Percentiles rank a stretch among this genome's conserved stretches.
These are phyloP conservation scores for Charaxes varanes DNA, from an alignment of 1,140 invertebrate species.

Conservation along the genomic window DNA sequence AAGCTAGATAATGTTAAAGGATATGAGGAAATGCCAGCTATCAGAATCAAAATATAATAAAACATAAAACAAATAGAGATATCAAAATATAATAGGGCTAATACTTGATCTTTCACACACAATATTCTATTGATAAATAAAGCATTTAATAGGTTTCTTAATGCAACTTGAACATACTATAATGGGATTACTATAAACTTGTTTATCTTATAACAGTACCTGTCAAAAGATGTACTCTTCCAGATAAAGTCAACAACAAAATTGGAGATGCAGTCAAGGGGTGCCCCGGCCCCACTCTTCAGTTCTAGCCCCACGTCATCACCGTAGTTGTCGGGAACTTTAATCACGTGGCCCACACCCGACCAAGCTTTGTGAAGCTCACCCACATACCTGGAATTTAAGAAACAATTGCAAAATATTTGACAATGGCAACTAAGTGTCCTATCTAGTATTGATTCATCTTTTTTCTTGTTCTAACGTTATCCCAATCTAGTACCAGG, in stretches of 20 bases:
- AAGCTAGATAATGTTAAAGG: too few relatives aligned
- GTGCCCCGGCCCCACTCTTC: slow-evolving; percentile 92
- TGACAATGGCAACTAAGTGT: too few relatives aligned
- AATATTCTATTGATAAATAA: too few relatives aligned
- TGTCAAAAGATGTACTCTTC: slow-evolving; percentile 99
- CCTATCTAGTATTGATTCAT: too few relatives aligned
- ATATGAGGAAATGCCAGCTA: too few relatives aligned
- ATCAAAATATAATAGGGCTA: too few relatives aligned
- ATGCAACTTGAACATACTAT: not conserved
- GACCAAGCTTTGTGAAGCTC: slow-evolving; percentile 96
- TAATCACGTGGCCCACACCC: slow-evolving; percentile 97
- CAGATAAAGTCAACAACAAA: slow-evolving; percentile 99
- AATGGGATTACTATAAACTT: not conserved
- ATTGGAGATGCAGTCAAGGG: slow-evolving; percentile 93
- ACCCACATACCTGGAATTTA: slow-evolving; percentile 85
- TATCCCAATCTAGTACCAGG: too few relatives aligned
- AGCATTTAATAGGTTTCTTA: too few relatives aligned
- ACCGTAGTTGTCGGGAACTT: slow-evolving; percentile 98
- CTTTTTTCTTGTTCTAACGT: too few relatives aligned
- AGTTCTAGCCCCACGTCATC: slow-evolving; percentile 98
- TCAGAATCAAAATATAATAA: too few relatives aligned
- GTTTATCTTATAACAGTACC: slow-evolving; percentile 77
- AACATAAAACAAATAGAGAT: too few relatives aligned
- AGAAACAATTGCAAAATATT: not conserved
- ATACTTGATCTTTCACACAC: too few relatives aligned